A percentile compares a stretch with the other conserved stretches of the same genome.
These are phyloP conservation scores for Patiria miniata DNA, from an alignment of 35 echinoderm and acorn worm genomes.

Conservation along the genomic window DNA sequence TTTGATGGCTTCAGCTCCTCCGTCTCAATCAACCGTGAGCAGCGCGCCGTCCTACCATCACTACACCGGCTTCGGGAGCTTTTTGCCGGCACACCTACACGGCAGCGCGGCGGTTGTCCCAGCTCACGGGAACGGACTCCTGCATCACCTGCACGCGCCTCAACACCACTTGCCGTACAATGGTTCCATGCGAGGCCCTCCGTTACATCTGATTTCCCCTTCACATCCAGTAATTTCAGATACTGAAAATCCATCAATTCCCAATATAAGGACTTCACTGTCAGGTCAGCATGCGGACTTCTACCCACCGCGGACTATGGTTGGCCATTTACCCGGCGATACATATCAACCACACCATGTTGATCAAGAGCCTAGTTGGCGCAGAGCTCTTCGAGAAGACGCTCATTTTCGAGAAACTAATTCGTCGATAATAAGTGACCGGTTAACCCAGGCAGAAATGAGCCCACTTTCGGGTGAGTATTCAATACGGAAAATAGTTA, in stretches of 20 bases:
- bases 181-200: slow-evolving; percentile 2
- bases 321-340: slow-evolving; percentile 2
- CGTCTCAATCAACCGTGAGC: background rate
- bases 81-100: slow-evolving; percentile 24
- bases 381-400: background rate
- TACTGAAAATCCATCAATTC: slow-evolving; percentile 1
- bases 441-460: background rate
- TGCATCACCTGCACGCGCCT: slow-evolving; percentile 28
- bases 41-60: slow-evolving; percentile 23
- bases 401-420: slow-evolving; percentile 11
- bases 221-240: background rate
- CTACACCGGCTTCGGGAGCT: slow-evolving; percentile 31
- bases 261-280: background rate
- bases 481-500: background rate
- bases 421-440: slow-evolving; percentile 18
- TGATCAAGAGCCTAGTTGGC: background rate
- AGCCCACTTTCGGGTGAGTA: slow-evolving; percentile 14
- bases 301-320: slow-evolving; percentile 15
- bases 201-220: slow-evolving; percentile 13
- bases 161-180: slow-evolving; percentile 22
- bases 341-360: background rate
- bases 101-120: slow-evolving; percentile 11
- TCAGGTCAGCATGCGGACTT: background rate
- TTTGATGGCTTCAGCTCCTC: slow-evolving; percentile 28
- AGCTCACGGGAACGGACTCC: slow-evolving; percentile 33